These are phyloP conservation scores for Danio kyathit DNA, from an alignment of 2,797 vertebrate species.

Conservation along the genomic window DNA sequence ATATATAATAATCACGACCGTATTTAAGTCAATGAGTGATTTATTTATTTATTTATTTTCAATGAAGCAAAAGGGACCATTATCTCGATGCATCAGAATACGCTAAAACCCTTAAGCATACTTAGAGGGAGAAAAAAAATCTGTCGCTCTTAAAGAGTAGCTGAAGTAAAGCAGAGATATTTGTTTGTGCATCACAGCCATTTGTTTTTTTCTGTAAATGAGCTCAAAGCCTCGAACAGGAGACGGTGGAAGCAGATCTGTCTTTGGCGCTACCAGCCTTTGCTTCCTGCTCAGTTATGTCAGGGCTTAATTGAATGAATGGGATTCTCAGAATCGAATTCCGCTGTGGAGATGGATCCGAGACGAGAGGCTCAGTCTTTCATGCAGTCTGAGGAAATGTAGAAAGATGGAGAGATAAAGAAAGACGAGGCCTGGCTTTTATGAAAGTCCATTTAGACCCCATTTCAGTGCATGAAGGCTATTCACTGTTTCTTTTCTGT, in stretches of 20 bases:
- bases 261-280: conserved; percentile 31
- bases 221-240: conserved; percentile 28
- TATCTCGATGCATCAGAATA: neutral
- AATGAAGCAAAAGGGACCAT: neutral
- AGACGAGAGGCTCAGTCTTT: conserved; percentile 48
- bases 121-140: neutral
- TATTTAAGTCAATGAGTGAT: neutral
- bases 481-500: conserved; percentile 46
- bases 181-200: conserved; percentile 10
- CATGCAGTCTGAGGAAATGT: conserved; percentile 59
- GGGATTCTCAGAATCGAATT: conserved; percentile 67
- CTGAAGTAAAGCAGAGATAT: neutral
- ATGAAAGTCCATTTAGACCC: conserved; percentile 63
- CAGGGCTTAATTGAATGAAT: conserved; percentile 61
- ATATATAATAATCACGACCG: neutral
- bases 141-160: neutral
- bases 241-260: conserved; percentile 40
- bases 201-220: conserved; percentile 19
- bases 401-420: conserved; percentile 61
- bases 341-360: conserved; percentile 60
- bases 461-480: conserved; percentile 47
- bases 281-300: conserved; percentile 62
- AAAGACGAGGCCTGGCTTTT: conserved; percentile 59
- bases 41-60: too few species aligned
- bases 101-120: neutral